phyloP scores from a whole-genome alignment of 2,888 invertebrate species.

The Dilophus febrilis region DNA sequence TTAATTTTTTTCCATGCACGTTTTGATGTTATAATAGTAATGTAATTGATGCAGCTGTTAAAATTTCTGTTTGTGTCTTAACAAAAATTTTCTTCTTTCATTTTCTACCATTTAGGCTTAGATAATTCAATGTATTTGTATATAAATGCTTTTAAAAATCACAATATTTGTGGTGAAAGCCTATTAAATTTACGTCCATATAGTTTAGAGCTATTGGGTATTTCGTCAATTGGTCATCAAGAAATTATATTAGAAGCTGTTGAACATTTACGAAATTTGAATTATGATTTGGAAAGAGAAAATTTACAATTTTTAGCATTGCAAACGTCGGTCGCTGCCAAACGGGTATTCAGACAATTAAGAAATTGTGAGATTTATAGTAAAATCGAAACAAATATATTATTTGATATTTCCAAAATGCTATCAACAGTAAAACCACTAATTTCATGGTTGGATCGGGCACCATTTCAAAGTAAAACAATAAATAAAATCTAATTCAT shows the following conservation, averaged over 20 bases:
- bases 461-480: conserved; percentile 26
- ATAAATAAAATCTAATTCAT: conserved; percentile 7
- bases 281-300: conserved; percentile 80
- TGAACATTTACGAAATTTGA: conserved; percentile 75
- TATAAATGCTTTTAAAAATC: conserved; percentile 60
- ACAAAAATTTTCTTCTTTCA: background rate
- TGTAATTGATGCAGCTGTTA: background rate
- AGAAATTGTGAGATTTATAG: conserved; percentile 35
- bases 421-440: conserved; percentile 73
- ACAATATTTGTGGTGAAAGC: conserved; percentile 58
- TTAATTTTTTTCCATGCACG: background rate
- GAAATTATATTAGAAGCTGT: conserved; percentile 86
- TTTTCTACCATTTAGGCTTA: conserved; percentile 17
- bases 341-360: conserved; percentile 56
- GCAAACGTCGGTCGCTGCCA: conserved; percentile 66
- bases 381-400: conserved; percentile 57
- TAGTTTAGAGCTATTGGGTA: conserved; percentile 73
- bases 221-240: conserved; percentile 79
- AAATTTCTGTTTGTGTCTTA: background rate
- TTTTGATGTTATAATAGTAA: background rate
- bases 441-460: conserved; percentile 77
- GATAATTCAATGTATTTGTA: conserved; percentile 53
- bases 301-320: conserved; percentile 80
- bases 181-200: conserved; percentile 72
- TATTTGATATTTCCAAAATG: conserved; percentile 73